Percentiles rank a stretch among this genome's conserved stretches.
phyloP scores from a whole-genome alignment of 2,113 vertebrate genomes.

The Gasterosteus nipponicus region DNA sequence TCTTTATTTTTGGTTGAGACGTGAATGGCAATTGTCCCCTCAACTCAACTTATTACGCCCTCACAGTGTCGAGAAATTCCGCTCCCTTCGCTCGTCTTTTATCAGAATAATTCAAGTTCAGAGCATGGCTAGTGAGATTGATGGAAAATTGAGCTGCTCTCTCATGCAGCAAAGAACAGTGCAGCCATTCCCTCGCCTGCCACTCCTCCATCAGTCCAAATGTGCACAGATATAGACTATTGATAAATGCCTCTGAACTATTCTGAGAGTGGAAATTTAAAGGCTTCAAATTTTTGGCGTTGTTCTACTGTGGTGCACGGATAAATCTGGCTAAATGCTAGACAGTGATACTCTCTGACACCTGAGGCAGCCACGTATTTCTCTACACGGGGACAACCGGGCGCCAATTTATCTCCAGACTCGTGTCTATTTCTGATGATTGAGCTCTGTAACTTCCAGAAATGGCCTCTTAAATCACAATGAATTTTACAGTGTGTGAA shows the following conservation, averaged over 20 bases:
- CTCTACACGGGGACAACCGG: slow-evolving; percentile 77
- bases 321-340: slow-evolving; percentile 93
- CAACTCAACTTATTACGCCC: slow-evolving; percentile 53
- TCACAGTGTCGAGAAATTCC: slow-evolving; percentile 55
- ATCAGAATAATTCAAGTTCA: slow-evolving; percentile 83
- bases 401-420: slow-evolving; percentile 88
- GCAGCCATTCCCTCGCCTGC: slow-evolving; percentile 82
- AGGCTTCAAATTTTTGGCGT: slow-evolving; percentile 87
- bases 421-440: slow-evolving; percentile 91
- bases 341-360: slow-evolving; percentile 86
- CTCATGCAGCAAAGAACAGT: slow-evolving; percentile 84
- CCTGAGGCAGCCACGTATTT: slow-evolving; percentile 86
- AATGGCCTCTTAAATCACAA: slow-evolving; percentile 94
- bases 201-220: slow-evolving; percentile 88
- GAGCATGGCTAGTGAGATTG: slow-evolving; percentile 87
- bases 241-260: slow-evolving; percentile 95
- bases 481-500: slow-evolving; percentile 92
- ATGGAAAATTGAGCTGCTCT: slow-evolving; percentile 86
- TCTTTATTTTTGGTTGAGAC: slow-evolving; percentile 28
- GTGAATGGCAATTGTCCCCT: slow-evolving; percentile 34
- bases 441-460: slow-evolving; percentile 94
- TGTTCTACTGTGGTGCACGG: slow-evolving; percentile 85
- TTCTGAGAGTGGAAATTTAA: slow-evolving; percentile 87
- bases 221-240: slow-evolving; percentile 89
- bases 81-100: slow-evolving; percentile 59